Conservation (phyloP, 2,113 vertebrate species). For the Eulemur macaco region DNA sequence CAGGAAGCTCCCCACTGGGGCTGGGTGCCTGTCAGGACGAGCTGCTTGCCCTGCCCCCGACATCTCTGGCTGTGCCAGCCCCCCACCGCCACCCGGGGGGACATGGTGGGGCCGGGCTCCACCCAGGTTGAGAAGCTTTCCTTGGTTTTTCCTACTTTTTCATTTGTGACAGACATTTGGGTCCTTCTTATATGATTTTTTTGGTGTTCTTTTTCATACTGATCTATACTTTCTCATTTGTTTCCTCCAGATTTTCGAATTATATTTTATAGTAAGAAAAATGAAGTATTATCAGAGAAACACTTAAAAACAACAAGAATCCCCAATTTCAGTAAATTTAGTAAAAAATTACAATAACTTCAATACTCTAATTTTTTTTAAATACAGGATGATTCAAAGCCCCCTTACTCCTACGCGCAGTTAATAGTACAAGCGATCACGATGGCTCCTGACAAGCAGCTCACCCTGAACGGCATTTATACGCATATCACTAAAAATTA, state of each 20-base stretch:
- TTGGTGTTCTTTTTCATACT: neutral
- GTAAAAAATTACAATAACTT: neutral
- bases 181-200: neutral
- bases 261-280: neutral
- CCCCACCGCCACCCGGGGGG: neutral
- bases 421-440: slow-evolving; percentile 98
- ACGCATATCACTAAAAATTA: slow-evolving; percentile 99
- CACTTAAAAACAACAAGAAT: neutral
- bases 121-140: neutral
- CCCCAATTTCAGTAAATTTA: neutral
- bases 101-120: neutral
- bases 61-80: neutral
- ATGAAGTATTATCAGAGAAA: neutral
- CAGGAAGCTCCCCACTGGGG: neutral
- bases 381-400: slow-evolving; percentile 95
- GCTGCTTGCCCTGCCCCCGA: neutral
- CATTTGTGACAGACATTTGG: neutral
- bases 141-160: neutral
- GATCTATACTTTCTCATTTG: neutral
- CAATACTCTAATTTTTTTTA: neutral
- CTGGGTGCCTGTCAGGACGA: too few species aligned
- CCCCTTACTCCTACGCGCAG: slow-evolving; percentile 97
- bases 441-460: slow-evolving; percentile 96
- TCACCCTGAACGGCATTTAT: slow-evolving; percentile 97
- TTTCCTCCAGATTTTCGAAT: neutral